Conservation (phyloP, 2,888 invertebrate species). For the Pemphredon lugubris region DNA sequence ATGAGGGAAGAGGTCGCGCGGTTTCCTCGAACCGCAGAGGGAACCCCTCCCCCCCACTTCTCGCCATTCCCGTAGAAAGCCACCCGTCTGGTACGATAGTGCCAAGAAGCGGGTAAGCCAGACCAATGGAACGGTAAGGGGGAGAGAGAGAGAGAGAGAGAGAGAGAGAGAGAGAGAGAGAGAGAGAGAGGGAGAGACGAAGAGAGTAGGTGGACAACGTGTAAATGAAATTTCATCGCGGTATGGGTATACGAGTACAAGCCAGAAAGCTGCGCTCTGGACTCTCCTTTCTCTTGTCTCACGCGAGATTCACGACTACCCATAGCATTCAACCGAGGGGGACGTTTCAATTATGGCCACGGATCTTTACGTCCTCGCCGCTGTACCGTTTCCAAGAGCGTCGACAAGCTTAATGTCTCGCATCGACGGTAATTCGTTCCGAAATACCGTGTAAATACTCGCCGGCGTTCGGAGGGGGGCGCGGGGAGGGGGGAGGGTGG, state of each 20-base stretch:
- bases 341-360: neutral
- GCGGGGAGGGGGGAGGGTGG: no score
- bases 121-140: neutral
- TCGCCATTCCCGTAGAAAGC: conserved; percentile 2
- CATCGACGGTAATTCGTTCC: conserved; percentile 25
- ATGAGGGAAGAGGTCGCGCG: conserved; percentile 40
- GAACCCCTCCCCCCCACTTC: no score
- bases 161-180: neutral
- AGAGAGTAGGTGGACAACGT: no score
- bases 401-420: neutral
- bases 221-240: conserved; percentile 29
- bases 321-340: neutral
- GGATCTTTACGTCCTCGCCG: conserved; percentile 15
- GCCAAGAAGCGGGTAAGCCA: conserved; percentile 10
- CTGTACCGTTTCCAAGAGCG: neutral
- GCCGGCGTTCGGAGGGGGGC: neutral
- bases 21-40: conserved; percentile 32
- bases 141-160: neutral
- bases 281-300: conserved; percentile 19
- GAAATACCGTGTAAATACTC: conserved; percentile 18
- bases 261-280: conserved; percentile 11
- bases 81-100: conserved; percentile 32
- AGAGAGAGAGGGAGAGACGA: neutral
- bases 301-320: conserved; percentile 14
- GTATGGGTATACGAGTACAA: neutral